These are phyloP conservation scores for Romanomermis culicivorax DNA, from an alignment of 2,888 invertebrate species.

Conservation along the genomic window DNA sequence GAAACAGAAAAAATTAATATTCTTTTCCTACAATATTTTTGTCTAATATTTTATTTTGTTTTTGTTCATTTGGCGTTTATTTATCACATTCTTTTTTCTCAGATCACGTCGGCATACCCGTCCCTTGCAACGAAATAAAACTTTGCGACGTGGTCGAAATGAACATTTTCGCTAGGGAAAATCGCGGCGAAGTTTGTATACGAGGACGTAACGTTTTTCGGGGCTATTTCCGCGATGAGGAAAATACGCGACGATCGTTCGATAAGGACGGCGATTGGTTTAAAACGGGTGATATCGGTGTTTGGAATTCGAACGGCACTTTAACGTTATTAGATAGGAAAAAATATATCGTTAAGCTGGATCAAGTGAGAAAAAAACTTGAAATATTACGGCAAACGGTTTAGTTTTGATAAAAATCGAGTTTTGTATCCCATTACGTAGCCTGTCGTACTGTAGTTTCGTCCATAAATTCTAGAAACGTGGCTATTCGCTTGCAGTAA, in stretches of 20 bases:
- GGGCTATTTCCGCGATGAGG: slow-evolving; percentile 62
- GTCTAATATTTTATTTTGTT: no score
- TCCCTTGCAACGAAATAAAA: slow-evolving; percentile 81
- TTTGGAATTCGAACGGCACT: slow-evolving; percentile 72
- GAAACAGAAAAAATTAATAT: no score
- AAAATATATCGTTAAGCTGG: slow-evolving; percentile 92
- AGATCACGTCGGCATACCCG: slow-evolving; percentile 78
- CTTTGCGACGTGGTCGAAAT: slow-evolving; percentile 90
- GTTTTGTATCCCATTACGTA: not conserved
- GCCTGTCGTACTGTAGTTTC: not conserved
- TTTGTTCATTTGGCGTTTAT: no score
- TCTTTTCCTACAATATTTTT: no score
- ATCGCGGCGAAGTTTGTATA: slow-evolving; percentile 24
- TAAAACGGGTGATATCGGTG: slow-evolving; percentile 89
- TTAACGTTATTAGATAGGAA: slow-evolving; percentile 87
- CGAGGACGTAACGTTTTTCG: slow-evolving; percentile 16
- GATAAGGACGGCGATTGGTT: slow-evolving; percentile 72
- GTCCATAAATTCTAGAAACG: not conserved
- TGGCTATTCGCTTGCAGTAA: no score
- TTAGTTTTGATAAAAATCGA: no score
- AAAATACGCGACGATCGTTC: slow-evolving; percentile 67
- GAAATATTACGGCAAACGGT: no score
- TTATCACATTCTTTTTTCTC: slow-evolving; percentile 1
- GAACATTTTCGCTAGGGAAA: slow-evolving; percentile 40
- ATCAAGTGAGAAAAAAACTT: slow-evolving; percentile 39